phyloP scores from a whole-genome alignment of 2,888 invertebrate species.

The Sipunculus nudus region DNA sequence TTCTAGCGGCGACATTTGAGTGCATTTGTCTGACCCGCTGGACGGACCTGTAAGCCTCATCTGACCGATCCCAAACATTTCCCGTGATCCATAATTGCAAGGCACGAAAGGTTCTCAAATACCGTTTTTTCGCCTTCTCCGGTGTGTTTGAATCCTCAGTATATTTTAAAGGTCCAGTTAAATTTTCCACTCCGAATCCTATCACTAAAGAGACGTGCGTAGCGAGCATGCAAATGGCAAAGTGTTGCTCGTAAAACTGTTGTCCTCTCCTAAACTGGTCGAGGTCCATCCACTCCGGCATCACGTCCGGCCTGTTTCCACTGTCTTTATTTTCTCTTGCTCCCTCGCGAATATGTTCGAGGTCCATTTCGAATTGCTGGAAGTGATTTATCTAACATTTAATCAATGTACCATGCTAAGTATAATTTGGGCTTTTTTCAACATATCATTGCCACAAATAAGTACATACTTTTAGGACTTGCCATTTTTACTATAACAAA shows the following conservation, averaged over 20 bases:
- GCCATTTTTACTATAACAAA: no score
- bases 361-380: no score
- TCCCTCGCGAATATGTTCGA: no score
- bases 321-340: slow-evolving; percentile 1
- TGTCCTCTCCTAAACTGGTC: slow-evolving; percentile 73
- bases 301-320: slow-evolving; percentile 10
- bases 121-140: slow-evolving; percentile 78
- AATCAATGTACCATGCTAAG: no score
- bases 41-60: slow-evolving; percentile 68
- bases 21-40: slow-evolving; percentile 68
- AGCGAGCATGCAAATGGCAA: slow-evolving; percentile 76
- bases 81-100: slow-evolving; percentile 81
- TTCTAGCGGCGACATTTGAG: slow-evolving; percentile 69
- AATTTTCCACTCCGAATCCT: slow-evolving; percentile 79
- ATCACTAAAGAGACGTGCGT: slow-evolving; percentile 82
- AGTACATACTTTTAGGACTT: no score
- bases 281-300: slow-evolving; percentile 67
- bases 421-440: no score
- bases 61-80: slow-evolving; percentile 72
- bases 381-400: no score
- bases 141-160: slow-evolving; percentile 77
- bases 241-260: slow-evolving; percentile 76
- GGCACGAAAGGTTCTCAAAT: slow-evolving; percentile 81
- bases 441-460: no score
- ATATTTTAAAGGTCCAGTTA: slow-evolving; percentile 76